phyloP scores from a whole-genome alignment of 2,113 vertebrate species.

The Crypturellus undulatus region DNA sequence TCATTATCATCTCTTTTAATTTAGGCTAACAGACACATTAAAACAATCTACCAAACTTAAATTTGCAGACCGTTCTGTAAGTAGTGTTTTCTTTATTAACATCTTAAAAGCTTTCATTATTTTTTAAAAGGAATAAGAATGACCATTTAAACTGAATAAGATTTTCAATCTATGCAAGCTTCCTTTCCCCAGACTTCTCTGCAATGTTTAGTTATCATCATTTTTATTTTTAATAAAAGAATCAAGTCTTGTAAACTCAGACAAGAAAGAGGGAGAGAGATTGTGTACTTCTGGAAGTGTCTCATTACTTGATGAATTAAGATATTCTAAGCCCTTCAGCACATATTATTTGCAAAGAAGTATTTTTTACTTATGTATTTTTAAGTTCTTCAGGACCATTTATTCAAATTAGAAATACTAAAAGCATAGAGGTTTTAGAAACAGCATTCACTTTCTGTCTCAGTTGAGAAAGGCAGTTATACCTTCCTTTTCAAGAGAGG shows the following conservation, averaged over 20 bases:
- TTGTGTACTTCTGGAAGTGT: not conserved
- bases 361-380: not conserved
- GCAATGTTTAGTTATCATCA: not conserved
- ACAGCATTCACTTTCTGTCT: not conserved
- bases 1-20: not conserved
- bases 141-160: not conserved
- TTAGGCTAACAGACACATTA: not conserved
- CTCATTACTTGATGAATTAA: not conserved
- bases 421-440: not conserved
- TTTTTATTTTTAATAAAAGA: not conserved
- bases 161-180: not conserved
- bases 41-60: not conserved
- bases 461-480: not conserved
- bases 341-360: not conserved
- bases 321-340: not conserved
- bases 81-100: not conserved
- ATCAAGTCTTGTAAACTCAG: not conserved
- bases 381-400: not conserved
- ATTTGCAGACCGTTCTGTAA: not conserved
- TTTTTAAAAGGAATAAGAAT: not conserved
- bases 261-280: not conserved
- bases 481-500: not conserved
- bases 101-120: not conserved
- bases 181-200: not conserved
- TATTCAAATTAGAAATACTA: not conserved